A percentile compares a stretch with the other conserved stretches of the same genome.
Evolutionary conservation across 2,888 invertebrate genomes (phyloP).

Genomic region (Trileptium ribeirensis): DNA sequence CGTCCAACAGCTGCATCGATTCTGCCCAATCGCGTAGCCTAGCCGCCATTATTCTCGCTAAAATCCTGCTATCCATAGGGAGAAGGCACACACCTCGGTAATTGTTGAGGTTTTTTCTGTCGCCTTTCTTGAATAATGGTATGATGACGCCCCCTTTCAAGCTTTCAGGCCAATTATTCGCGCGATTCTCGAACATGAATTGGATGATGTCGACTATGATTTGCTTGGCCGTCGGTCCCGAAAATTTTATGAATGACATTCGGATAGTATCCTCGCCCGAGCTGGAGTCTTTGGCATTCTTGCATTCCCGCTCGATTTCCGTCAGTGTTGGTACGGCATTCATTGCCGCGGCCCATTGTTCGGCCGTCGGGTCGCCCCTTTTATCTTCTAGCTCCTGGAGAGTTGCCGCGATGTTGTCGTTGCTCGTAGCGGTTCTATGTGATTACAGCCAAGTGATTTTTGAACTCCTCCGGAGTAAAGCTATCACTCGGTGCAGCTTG

Average conservation of each 20-base stretch:
- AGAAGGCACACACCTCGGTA: too few species aligned
- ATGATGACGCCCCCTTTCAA: background rate
- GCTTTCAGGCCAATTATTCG: background rate
- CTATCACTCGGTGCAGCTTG: background rate
- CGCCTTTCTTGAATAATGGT: too few species aligned
- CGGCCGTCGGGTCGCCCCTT: background rate
- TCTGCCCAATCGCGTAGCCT: background rate
- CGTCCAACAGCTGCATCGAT: background rate
- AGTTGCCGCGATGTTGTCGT: background rate
- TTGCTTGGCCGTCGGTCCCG: too few species aligned
- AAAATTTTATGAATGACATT: background rate
- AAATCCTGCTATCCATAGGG: too few species aligned
- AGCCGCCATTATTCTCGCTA: background rate
- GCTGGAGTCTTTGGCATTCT: background rate
- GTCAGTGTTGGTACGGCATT: background rate
- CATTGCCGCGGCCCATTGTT: background rate
- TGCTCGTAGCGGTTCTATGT: background rate
- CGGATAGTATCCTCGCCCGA: background rate
- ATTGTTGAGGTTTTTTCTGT: background rate
- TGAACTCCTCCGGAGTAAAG: background rate
- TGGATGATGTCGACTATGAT: background rate
- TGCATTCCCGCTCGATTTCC: background rate
- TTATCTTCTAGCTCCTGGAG: background rate
- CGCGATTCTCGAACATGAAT: background rate
- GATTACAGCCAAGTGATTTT: background rate